A percentile compares a stretch with the other conserved stretches of the same genome.
phyloP scores from a whole-genome alignment of 2,888 invertebrate species.

The Drosophila mulleri region DNA sequence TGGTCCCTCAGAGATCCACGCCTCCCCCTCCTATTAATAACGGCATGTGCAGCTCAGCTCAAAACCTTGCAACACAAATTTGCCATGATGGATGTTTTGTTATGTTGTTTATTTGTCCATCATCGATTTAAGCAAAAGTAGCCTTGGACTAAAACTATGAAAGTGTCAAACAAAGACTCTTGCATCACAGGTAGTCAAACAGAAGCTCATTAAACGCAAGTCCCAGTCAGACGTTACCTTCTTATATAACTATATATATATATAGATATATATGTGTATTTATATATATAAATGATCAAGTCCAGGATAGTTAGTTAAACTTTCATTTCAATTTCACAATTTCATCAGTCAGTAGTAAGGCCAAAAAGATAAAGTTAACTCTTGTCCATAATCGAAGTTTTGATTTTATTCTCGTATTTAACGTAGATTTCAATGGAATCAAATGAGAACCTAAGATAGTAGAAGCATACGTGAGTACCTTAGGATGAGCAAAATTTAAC shows the following conservation, averaged over 20 bases:
- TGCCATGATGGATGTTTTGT: constrained; percentile 13
- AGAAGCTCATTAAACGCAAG: constrained; percentile 41
- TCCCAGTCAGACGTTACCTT: constrained; percentile 56
- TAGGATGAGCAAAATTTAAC: constrained; percentile 53
- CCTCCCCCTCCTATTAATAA: not conserved
- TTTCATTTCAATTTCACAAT: constrained; percentile 19
- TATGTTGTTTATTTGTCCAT: not conserved
- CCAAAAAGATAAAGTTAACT: constrained; percentile 22
- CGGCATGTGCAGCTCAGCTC: constrained; percentile 29
- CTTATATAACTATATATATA: constrained; percentile 19
- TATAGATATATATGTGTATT: constrained; percentile 1
- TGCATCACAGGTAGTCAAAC: too few species aligned
- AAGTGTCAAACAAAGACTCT: not conserved
- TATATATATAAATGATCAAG: constrained; percentile 17
- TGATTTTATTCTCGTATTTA: constrained; percentile 23
- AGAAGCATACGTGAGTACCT: constrained; percentile 77
- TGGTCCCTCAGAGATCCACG: not conserved
- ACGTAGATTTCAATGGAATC: constrained; percentile 27
- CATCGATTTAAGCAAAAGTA: not conserved
- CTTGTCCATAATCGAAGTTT: constrained; percentile 30
- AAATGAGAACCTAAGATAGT: constrained; percentile 42
- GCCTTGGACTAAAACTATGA: constrained; percentile 10
- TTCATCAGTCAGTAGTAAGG: constrained; percentile 29
- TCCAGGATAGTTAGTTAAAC: constrained; percentile 45
- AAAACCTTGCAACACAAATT: constrained; percentile 26